Evolutionary conservation across 1,140 invertebrate species (phyloP).

Genomic region (Conus betulinus): DNA sequence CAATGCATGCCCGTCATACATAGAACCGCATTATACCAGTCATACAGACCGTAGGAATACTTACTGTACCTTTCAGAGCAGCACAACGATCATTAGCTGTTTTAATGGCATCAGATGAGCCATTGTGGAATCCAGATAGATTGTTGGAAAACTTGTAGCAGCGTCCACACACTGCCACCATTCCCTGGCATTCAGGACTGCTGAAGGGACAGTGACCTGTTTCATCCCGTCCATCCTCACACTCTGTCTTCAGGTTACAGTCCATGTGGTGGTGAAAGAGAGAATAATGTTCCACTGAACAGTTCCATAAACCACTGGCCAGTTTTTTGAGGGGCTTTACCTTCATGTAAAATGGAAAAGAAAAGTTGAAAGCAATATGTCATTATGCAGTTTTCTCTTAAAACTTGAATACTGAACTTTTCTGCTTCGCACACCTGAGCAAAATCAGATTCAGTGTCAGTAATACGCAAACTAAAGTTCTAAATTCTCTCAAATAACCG

Average conservation of each 20-base stretch:
- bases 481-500: too few relatives aligned
- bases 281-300: conserved; percentile 4
- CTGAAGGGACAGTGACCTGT: conserved; percentile 23
- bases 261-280: not conserved
- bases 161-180: not conserved
- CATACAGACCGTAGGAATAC: not conserved
- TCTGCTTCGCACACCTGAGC: not conserved
- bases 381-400: not conserved
- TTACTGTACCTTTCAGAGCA: not conserved
- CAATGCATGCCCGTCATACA: not conserved
- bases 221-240: conserved; percentile 6
- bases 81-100: not conserved
- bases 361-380: not conserved
- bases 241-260: conserved; percentile 21
- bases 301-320: conserved; percentile 1
- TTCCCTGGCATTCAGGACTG: not conserved
- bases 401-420: not conserved
- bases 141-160: not conserved
- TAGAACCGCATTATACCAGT: not conserved
- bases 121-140: not conserved
- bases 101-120: not conserved
- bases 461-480: not conserved
- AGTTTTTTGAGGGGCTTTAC: not conserved
- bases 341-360: not conserved
- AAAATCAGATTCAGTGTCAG: not conserved